phyloP scores from a whole-genome alignment of 1,140 invertebrate genomes.

The Trachymyrmex septentrionalis region DNA sequence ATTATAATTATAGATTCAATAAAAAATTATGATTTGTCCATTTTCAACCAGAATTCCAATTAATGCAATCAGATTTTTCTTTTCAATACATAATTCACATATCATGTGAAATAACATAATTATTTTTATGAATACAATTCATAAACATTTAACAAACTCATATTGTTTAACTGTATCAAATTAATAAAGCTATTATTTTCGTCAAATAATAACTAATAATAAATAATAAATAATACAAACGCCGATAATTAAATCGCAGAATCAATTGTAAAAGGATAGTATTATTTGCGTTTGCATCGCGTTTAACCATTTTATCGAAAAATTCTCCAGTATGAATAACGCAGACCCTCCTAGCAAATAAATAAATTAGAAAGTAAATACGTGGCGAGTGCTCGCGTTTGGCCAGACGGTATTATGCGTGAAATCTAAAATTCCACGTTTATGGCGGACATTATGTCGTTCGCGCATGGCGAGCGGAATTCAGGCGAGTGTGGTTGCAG shows the following conservation, averaged over 20 bases:
- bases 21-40: too few relatives aligned
- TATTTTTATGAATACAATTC: not conserved
- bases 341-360: constrained; percentile 1
- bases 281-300: not conserved
- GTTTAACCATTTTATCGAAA: constrained; percentile 10
- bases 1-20: too few relatives aligned
- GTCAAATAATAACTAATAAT: not conserved
- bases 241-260: constrained; percentile 31
- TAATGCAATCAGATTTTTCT: too few relatives aligned
- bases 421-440: constrained; percentile 54
- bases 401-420: constrained; percentile 27
- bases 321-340: constrained; percentile 14
- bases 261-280: not conserved
- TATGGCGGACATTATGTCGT: constrained; percentile 51
- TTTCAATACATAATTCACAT: too few relatives aligned
- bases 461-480: constrained; percentile 23
- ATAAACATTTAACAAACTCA: not conserved
- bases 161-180: not conserved
- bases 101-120: not conserved
- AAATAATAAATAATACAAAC: not conserved
- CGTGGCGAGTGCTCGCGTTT: not conserved
- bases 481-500: not conserved
- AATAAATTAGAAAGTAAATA: constrained; percentile 46
- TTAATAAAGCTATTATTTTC: constrained; percentile 28
- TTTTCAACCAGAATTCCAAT: too few relatives aligned